Conservation (phyloP, 2,797 vertebrate genomes). For the Macrochelys suwanniensis region DNA sequence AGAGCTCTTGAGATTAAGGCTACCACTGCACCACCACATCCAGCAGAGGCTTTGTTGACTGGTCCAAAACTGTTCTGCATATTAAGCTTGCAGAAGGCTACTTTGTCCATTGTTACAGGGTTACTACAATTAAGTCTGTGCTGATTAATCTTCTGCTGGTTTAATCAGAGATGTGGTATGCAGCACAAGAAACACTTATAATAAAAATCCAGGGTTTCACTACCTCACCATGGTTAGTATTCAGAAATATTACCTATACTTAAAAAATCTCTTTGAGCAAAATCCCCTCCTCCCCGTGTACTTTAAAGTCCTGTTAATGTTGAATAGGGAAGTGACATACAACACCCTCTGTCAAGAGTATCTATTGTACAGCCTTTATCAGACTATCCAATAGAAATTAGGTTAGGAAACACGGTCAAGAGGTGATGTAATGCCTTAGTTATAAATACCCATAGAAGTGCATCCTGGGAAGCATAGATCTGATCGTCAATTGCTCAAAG, state of each 20-base stretch:
- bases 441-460: not conserved
- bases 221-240: accelerated
- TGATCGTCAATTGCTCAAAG: not conserved
- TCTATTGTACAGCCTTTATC: not conserved
- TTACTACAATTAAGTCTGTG: accelerated
- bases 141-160: not conserved
- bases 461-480: not conserved
- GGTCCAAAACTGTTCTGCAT: not conserved
- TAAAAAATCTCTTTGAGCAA: not conserved
- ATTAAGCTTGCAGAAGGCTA: not conserved
- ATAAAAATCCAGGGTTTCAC: not conserved
- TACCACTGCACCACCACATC: not conserved
- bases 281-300: not conserved
- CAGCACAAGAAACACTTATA: not conserved
- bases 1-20: not conserved
- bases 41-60: not conserved
- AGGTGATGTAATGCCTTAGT: not conserved
- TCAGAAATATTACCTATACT: not conserved
- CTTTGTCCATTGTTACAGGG: not conserved
- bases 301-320: not conserved
- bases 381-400: not conserved
- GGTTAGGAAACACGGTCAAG: slow-evolving; percentile 22
- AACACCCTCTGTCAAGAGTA: not conserved
- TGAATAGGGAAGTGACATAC: slow-evolving; percentile 1
- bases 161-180: not conserved